Conservation (phyloP, 30 jellyfish, hydroid and myxozoan genomes). For the Turritopsis rubra region DNA sequence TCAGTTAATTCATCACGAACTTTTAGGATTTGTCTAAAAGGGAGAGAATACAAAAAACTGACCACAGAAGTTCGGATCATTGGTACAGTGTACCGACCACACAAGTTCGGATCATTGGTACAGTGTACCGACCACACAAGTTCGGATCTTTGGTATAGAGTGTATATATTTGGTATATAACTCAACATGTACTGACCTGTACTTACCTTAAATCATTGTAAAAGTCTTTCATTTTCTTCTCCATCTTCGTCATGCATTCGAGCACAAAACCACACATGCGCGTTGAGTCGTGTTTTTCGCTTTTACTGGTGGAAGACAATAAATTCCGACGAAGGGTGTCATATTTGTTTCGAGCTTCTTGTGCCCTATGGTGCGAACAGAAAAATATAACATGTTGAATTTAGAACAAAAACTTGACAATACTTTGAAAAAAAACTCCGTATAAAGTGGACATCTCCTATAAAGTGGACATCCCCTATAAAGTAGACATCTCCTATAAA, state of each 20-base stretch:
- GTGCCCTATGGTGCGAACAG: background rate
- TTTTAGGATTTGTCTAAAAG: background rate
- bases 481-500: no score
- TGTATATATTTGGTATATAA: background rate
- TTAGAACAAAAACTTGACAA: no score
- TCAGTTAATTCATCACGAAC: background rate
- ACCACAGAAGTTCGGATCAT: background rate
- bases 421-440: no score
- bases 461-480: no score
- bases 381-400: background rate
- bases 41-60: background rate
- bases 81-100: background rate
- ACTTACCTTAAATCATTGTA: background rate
- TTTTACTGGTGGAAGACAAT: background rate
- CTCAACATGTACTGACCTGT: background rate
- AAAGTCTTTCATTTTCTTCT: background rate
- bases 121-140: background rate
- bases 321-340: background rate
- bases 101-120: background rate
- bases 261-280: background rate
- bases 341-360: background rate
- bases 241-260: background rate
- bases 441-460: no score
- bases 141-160: background rate
- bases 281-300: background rate